Evolutionary conservation across 1,140 invertebrate species (phyloP).

Genomic region (Drosophila arawakana): DNA sequence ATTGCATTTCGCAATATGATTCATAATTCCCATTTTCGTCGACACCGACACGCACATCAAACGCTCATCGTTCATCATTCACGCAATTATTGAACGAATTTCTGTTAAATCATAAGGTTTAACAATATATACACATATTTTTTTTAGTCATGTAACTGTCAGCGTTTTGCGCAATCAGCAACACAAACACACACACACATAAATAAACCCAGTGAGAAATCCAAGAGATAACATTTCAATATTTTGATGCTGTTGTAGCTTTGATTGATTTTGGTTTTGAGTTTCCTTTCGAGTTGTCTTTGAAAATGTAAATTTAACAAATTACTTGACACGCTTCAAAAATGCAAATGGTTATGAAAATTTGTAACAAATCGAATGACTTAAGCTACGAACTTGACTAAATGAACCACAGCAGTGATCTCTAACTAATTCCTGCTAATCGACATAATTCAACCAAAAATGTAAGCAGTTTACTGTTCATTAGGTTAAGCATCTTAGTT

Average conservation of each 20-base stretch:
- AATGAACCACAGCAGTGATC: neutral
- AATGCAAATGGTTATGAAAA: constrained; percentile 35
- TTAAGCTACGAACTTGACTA: constrained; percentile 42
- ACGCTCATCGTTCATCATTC: constrained; percentile 53
- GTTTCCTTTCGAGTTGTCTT: constrained; percentile 38
- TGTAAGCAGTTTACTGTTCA: constrained; percentile 3
- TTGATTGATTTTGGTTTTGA: constrained; percentile 70
- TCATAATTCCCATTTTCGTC: constrained; percentile 36
- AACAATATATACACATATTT: constrained; percentile 44
- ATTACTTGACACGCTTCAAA: constrained; percentile 64
- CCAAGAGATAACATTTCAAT: constrained; percentile 68
- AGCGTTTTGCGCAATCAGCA: constrained; percentile 55
- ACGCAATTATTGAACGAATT: constrained; percentile 75
- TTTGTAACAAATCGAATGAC: constrained; percentile 21
- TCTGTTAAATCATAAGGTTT: constrained; percentile 76
- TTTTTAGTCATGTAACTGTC: constrained; percentile 75
- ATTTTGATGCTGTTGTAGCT: constrained; percentile 47
- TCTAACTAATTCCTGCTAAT: constrained; percentile 13
- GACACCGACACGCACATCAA: constrained; percentile 48
- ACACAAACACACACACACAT: constrained; percentile 28
- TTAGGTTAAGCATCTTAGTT: constrained; percentile 21
- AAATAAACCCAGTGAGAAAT: constrained; percentile 49
- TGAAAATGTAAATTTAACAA: constrained; percentile 69
- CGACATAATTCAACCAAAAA: constrained; percentile 3
- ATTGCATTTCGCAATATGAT: constrained; percentile 66